These are phyloP conservation scores for Panorpa germanica DNA, from an alignment of 2,888 invertebrate species.

Conservation along the genomic window DNA sequence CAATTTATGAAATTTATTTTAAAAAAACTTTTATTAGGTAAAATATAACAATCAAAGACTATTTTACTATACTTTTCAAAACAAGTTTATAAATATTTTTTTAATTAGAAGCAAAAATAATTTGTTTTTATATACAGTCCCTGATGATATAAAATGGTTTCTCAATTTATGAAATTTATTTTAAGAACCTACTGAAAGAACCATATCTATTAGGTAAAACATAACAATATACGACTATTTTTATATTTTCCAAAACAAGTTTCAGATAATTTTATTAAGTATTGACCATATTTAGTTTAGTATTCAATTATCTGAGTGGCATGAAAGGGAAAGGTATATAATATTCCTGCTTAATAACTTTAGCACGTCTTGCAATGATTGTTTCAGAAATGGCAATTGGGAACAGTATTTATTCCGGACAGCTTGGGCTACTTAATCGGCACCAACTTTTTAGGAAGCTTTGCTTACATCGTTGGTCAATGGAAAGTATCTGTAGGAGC, in stretches of 20 bases:
- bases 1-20: no score
- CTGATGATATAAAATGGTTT: not conserved
- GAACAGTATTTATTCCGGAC: constrained; percentile 71
- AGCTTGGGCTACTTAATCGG: constrained; percentile 68
- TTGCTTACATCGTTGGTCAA: constrained; percentile 43
- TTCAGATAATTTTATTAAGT: no score
- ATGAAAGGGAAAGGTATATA: no score
- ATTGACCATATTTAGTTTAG: no score
- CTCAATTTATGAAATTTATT: no score
- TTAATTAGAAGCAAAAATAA: not conserved
- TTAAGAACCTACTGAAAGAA: not conserved
- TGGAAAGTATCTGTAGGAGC: constrained; percentile 41
- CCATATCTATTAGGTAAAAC: not conserved
- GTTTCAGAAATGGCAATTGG: constrained; percentile 47
- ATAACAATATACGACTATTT: not conserved
- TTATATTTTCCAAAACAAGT: not conserved
- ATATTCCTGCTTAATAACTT: no score
- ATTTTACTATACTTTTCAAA: not conserved
- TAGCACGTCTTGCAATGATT: no score
- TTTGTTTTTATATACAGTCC: not conserved
- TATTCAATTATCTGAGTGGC: no score
- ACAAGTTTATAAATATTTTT: not conserved
- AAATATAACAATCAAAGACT: not conserved
- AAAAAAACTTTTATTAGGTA: constrained; percentile 1
- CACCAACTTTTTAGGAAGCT: constrained; percentile 55